phyloP scores from a whole-genome alignment of 2,113 vertebrate genomes.

The Rhinolophus ferrumequinum region DNA sequence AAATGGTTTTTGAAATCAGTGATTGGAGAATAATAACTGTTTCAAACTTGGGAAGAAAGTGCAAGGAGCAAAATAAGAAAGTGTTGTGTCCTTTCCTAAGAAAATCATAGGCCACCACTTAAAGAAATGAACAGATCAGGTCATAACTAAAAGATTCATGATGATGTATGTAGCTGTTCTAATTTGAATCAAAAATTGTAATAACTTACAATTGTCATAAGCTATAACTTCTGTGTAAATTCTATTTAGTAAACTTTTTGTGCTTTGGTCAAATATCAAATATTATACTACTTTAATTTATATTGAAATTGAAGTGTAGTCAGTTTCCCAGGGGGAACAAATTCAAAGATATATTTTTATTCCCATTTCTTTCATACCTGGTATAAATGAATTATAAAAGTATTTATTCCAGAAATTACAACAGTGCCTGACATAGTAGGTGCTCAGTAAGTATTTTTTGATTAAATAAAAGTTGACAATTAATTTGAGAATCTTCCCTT shows the following conservation, averaged over 20 bases:
- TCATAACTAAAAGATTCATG: neutral
- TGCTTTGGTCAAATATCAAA: constrained; percentile 1
- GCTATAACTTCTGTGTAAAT: neutral
- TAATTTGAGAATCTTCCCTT: neutral
- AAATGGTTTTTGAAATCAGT: neutral
- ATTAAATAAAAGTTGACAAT: neutral
- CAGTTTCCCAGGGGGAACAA: neutral
- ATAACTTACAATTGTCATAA: neutral
- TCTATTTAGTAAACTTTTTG: neutral
- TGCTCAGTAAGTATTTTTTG: neutral
- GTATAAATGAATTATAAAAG: neutral
- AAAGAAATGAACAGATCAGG: neutral
- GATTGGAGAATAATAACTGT: neutral
- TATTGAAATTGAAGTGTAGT: neutral
- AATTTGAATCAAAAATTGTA: neutral
- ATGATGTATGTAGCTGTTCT: neutral
- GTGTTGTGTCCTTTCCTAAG: neutral
- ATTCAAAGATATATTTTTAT: neutral
- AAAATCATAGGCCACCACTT: neutral
- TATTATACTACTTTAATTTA: neutral
- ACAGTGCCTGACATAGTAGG: neutral
- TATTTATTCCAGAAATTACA: constrained; percentile 22
- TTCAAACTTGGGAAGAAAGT: neutral
- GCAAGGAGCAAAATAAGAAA: neutral
- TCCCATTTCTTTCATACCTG: neutral